Evolutionary conservation across 2,888 invertebrate species (phyloP), one percentile per base, ranked within the genome.

Genomic region (Nymphalis urticae): DNA sequence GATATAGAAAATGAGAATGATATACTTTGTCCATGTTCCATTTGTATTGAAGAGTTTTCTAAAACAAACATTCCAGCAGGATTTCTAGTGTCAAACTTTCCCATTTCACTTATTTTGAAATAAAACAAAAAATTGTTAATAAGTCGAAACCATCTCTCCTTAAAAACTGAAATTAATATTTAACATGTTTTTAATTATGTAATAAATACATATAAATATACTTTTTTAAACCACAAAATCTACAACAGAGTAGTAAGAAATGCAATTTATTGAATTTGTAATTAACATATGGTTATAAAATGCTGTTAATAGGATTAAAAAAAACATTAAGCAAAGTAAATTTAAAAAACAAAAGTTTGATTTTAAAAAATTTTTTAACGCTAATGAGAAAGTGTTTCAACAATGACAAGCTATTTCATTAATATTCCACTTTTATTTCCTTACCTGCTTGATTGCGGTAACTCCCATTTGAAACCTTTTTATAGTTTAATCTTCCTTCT

Each of bases 81-180:
- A 82, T 94, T 92, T 78, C 93, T 94, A 24, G 90, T 92, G 75
- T 94, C 94, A 79, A 95, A 94, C 77, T 94, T 94, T 47, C 95
- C 95, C 83, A 94, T 85, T 77, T 93, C 94, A 85, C 94, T 95
- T 73, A 96, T 93, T 82, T 96, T 95, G 85, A 95, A 96, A 84
- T 96, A 96, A 87, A 96, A 97, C 63, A 97, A 86, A 79, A 96
- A 93, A 85, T 97, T 97, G 76, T 94, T 94, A 74, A 95, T 94
- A 67, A 97, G 85, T 79, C 96, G 95, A 86, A 96, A 97, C 94
- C 95, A 96, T 82, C 96, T 93, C 82, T 96, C 96, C 85, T 96
- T 96, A 82, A 95, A 96, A 60, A 94, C 95, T 95, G 89, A 71
- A 93, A 93, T 63, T 13, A 65, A 65, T 56, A 59, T 19, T 17